Conservation (phyloP, 2,797 vertebrate genomes). For the Podargus strigoides region DNA sequence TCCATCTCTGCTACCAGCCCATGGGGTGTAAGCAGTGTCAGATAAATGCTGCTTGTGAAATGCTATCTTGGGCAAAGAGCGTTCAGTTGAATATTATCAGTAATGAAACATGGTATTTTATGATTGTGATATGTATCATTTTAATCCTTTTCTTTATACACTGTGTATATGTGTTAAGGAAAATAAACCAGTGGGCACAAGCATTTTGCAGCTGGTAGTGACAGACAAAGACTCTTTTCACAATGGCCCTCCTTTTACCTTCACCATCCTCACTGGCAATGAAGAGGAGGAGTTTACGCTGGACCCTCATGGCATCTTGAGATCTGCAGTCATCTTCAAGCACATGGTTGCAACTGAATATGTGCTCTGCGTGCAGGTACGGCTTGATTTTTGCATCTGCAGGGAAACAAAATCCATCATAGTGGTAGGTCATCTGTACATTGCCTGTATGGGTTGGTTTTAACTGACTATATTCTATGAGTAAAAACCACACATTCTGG, state of each 20-base stretch:
- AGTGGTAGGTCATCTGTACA: not conserved
- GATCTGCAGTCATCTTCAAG: conserved; percentile 88
- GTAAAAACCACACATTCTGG: conserved; percentile 14
- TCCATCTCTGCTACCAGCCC: not conserved
- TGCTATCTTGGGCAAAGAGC: not conserved
- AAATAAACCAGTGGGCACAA: conserved; percentile 93
- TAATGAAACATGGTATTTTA: not conserved
- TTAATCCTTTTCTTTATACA: conserved; percentile 50
- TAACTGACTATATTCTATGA: not conserved
- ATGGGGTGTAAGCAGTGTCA: fast-evolving
- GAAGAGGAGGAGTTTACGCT: conserved; percentile 87
- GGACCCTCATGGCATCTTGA: conserved; percentile 85
- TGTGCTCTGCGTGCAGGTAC: conserved; percentile 88
- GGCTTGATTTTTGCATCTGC: not conserved
- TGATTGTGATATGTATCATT: conserved; percentile 18
- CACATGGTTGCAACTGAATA: conserved; percentile 85
- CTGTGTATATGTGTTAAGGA: conserved; percentile 79
- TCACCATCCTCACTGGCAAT: conserved; percentile 89
- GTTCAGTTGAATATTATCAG: not conserved
- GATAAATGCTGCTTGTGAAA: not conserved
- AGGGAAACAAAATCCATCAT: not conserved
- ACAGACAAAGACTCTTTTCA: conserved; percentile 92
- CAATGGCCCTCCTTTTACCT: conserved; percentile 93
- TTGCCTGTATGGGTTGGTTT: not conserved
- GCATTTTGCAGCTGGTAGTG: conserved; percentile 91